Evolutionary conservation across 2,113 vertebrate genomes (phyloP).

Genomic region (Mesitornis unicolor): DNA sequence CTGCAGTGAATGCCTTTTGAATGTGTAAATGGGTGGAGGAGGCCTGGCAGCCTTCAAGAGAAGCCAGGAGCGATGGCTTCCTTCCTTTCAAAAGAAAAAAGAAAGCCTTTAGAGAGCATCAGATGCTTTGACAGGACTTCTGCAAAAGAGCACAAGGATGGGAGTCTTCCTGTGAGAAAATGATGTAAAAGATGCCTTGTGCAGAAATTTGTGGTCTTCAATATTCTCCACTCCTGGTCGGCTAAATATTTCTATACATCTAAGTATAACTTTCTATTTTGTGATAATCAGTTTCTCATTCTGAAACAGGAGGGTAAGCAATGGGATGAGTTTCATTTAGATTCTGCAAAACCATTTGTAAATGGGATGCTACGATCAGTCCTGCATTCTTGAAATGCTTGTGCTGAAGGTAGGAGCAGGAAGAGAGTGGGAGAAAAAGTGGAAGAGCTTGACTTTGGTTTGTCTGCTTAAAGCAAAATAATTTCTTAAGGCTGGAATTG

Average conservation of each 20-base stretch:
- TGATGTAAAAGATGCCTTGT: accelerated
- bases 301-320: background rate
- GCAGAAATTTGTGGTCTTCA: background rate
- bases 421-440: background rate
- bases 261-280: background rate
- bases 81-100: background rate
- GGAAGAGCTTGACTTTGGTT: background rate
- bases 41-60: background rate
- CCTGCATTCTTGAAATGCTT: background rate
- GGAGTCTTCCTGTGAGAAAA: background rate
- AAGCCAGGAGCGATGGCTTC: background rate
- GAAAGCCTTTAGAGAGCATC: background rate
- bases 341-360: background rate
- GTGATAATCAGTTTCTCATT: background rate
- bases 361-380: background rate
- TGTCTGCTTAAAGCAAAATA: background rate
- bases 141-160: background rate
- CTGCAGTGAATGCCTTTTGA: background rate
- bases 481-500: background rate
- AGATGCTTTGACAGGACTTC: background rate
- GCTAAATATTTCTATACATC: background rate
- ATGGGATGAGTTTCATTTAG: background rate
- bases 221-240: background rate
- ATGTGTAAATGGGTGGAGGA: accelerated
- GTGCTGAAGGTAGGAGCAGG: background rate